Percentiles rank a stretch among this genome's conserved stretches.
These are phyloP conservation scores for Euleptes europaea DNA, from an alignment of 2,113 vertebrate genomes.

Conservation along the genomic window DNA sequence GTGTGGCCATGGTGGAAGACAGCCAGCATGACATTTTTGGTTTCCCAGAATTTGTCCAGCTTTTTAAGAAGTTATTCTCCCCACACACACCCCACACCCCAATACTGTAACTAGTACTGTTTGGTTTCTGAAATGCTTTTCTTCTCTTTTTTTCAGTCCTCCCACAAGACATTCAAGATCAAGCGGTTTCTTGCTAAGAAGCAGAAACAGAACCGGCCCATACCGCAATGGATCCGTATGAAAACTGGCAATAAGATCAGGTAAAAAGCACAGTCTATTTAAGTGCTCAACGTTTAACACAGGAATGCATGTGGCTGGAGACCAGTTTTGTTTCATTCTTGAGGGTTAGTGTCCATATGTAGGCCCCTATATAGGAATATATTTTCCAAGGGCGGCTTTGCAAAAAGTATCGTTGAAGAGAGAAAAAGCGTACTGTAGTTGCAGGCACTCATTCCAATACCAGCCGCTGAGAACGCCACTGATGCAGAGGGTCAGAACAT, in stretches of 20 bases:
- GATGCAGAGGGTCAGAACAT: background rate
- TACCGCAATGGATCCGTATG: conserved; percentile 98
- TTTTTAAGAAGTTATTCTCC: no score
- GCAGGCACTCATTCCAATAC: background rate
- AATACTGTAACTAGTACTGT: no score
- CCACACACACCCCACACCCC: accelerated
- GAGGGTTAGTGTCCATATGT: no score
- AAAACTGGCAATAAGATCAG: conserved; percentile 99
- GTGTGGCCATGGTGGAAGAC: no score
- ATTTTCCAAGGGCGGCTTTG: no score
- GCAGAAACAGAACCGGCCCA: conserved; percentile 97
- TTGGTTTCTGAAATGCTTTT: background rate
- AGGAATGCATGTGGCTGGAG: no score
- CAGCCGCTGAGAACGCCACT: background rate
- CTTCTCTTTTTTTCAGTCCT: conserved; percentile 77
- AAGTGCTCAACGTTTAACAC: no score
- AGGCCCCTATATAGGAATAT: background rate
- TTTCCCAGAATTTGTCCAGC: no score
- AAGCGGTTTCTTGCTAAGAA: conserved; percentile 97
- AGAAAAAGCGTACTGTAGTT: background rate
- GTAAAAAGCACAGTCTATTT: conserved; percentile 59
- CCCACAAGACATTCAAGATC: conserved; percentile 97
- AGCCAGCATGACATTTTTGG: background rate
- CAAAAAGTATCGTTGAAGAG: background rate
- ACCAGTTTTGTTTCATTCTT: background rate